Conservation (phyloP, 2,888 invertebrate genomes). For the Isotomurus palustris region DNA sequence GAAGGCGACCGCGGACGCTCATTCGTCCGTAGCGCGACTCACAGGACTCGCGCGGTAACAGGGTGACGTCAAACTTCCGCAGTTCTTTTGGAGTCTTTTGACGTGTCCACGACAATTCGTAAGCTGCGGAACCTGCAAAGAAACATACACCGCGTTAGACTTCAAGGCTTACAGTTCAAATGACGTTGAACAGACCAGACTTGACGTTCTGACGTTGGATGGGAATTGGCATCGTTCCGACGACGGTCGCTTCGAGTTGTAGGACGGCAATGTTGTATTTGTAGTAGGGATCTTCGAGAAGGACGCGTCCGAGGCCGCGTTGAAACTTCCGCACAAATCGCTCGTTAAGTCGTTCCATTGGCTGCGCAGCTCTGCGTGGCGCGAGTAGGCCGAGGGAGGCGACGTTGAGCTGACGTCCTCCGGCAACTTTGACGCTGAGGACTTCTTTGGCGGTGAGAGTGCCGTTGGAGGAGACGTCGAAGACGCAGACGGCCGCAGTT, state of each 20-base stretch:
- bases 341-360: background rate
- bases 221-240: too few species aligned
- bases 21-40: background rate
- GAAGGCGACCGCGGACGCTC: background rate
- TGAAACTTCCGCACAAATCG: background rate
- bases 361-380: background rate
- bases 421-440: background rate
- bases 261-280: background rate
- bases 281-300: background rate
- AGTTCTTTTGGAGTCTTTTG: background rate
- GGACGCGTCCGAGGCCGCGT: background rate
- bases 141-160: too few species aligned
- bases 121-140: background rate
- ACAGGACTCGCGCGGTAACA: background rate
- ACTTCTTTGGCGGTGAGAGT: background rate
- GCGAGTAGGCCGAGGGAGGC: background rate
- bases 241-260: background rate
- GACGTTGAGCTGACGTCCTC: background rate
- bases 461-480: background rate
- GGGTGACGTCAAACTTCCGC: background rate
- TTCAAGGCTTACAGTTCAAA: too few species aligned
- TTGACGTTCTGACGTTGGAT: too few species aligned
- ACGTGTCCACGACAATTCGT: background rate
- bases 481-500: conserved; percentile 6
- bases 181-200: too few species aligned